phyloP scores from a whole-genome alignment of 2,113 vertebrate genomes.

The Empidonax traillii region DNA sequence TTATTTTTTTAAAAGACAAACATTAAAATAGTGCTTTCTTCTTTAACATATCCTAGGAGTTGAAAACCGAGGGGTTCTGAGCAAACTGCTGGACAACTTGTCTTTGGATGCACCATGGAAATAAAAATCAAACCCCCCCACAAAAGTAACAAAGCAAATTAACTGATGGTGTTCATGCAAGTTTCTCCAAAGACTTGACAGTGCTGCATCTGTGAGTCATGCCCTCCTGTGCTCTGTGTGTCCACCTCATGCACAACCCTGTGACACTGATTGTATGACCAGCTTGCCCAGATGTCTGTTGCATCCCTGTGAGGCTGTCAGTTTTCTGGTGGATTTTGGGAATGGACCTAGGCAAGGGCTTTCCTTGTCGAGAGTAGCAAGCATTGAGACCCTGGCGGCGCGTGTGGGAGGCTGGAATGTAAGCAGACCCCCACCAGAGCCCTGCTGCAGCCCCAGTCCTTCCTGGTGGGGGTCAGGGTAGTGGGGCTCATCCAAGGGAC shows the following conservation, averaged over 20 bases:
- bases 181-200: conserved; percentile 74
- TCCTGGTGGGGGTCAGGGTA: background rate
- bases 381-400: background rate
- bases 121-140: conserved; percentile 71
- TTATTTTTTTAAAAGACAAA: conserved; percentile 68
- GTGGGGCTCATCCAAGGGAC: background rate
- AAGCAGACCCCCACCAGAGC: background rate
- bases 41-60: conserved; percentile 74
- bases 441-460: background rate
- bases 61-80: conserved; percentile 71
- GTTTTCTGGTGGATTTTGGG: conserved; percentile 20
- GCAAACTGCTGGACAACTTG: conserved; percentile 75
- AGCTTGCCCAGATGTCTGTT: conserved; percentile 62
- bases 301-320: conserved; percentile 48
- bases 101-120: conserved; percentile 77
- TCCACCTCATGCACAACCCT: conserved; percentile 60
- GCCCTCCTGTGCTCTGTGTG: conserved; percentile 71
- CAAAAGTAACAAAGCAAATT: conserved; percentile 73
- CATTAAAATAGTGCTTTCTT: conserved; percentile 80
- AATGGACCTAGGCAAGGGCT: conserved; percentile 5
- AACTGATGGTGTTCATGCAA: conserved; percentile 70
- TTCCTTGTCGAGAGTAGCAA: background rate
- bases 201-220: conserved; percentile 72
- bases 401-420: background rate
- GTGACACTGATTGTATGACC: conserved; percentile 60